phyloP scores from a whole-genome alignment of 2,113 vertebrate species.

The Grammomys surdaster region DNA sequence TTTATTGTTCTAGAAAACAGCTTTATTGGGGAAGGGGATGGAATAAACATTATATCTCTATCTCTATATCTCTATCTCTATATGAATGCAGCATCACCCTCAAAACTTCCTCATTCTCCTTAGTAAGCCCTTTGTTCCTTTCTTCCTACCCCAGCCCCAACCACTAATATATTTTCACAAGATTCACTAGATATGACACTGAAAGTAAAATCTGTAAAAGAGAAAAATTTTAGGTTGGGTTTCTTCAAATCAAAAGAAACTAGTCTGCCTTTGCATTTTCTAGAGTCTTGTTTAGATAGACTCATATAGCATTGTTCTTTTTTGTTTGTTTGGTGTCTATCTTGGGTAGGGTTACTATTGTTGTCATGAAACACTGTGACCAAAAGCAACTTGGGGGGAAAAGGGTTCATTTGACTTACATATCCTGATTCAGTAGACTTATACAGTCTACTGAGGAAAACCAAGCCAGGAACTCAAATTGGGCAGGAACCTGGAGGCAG shows the following conservation, averaged over 20 bases:
- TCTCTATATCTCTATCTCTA: no score
- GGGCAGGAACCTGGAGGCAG: background rate
- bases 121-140: background rate
- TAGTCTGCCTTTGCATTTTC: constrained; percentile 27
- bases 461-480: background rate
- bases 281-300: background rate
- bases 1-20: background rate
- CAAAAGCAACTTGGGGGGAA: background rate
- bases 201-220: background rate
- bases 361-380: background rate
- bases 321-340: constrained; percentile 24
- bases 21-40: background rate
- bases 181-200: background rate
- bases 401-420: background rate
- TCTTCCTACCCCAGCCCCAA: background rate
- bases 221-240: background rate
- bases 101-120: background rate
- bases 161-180: background rate
- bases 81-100: background rate
- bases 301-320: background rate
- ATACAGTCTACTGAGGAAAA: background rate
- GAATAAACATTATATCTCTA: background rate
- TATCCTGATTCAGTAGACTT: background rate
- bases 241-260: background rate
- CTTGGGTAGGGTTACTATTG: constrained; percentile 19